Evolutionary conservation across 2,113 vertebrate genomes (phyloP), one percentile per base, ranked within the genome.

Genomic region (Alectura lathami): DNA sequence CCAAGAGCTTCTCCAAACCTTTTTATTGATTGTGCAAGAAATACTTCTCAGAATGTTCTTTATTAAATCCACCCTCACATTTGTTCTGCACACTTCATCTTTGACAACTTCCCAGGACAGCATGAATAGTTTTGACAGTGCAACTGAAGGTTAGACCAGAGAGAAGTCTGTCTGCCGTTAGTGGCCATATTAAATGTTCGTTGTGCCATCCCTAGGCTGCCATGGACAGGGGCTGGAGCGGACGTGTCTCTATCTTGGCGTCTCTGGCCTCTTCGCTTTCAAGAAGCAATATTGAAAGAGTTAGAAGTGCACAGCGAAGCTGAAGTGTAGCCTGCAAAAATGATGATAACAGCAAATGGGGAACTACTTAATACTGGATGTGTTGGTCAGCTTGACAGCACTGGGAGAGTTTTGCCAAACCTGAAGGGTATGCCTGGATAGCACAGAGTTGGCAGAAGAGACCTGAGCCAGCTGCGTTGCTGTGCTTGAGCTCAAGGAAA

Each of bases 311-410:
- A 56, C 9, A 73, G 87, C 5, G 0, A 91, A 93, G 86, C 86
- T 89, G 78, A 89, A 89, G 76, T 8, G 22, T 51, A 75, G 56
- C 76, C 76, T 66, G 43, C 60, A 76, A 92, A 96, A 95, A 95
- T 84, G 92, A 86, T 89, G 89, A 89, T 89, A 89, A 36, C 88
- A 91, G 94, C 88, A 95, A 97, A 94, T 10, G 27, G 81, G 47
- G 91, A 91, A 51, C 20, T 86, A 69, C 87, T 92, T 86, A 85
- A 89, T 40, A 48, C 3, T 4, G n/a, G 66, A n/a, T 13, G 80
- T 30, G 63, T 26, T 91, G 93, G 86, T 86, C 50, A 63, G 82
- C 67, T 30, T 92, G 78, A 92, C 91, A 94, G 91, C 59, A 27
- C 59, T 43, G 66, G 2, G 30, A 38, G 53, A 42, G 29, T 17